Evolutionary conservation across 2,888 invertebrate genomes (phyloP).

Genomic region (Pristionchus mayeri): DNA sequence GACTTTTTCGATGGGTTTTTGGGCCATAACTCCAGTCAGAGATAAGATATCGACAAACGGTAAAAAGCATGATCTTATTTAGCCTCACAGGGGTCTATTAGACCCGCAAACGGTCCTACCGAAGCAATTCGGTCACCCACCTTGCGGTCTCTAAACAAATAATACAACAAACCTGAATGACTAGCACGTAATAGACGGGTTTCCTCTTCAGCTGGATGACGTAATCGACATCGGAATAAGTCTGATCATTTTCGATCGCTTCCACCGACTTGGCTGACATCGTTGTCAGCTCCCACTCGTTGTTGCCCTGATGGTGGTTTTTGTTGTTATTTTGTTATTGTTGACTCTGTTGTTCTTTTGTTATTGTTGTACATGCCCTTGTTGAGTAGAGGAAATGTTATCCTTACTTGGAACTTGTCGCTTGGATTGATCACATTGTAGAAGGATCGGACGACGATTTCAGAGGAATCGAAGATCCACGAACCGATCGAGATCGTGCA

Average conservation of each 20-base stretch:
- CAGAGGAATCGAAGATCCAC: conserved; percentile 58
- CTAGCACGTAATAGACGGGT: conserved; percentile 61
- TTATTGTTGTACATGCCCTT: not conserved
- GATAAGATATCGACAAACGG: too few relatives aligned
- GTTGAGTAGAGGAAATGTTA: too few relatives aligned
- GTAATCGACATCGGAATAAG: conserved; percentile 26
- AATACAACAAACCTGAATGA: conserved; percentile 53
- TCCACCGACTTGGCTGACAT: conserved; percentile 47
- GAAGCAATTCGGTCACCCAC: too few relatives aligned
- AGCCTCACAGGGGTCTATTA: too few relatives aligned
- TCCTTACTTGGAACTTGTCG: not conserved
- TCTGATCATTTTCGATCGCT: not conserved
- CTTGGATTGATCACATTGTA: conserved; percentile 42
- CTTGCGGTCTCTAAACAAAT: not conserved
- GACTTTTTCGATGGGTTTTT: too few relatives aligned
- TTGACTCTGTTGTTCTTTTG: not conserved
- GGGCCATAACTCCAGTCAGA: too few relatives aligned
- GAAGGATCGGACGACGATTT: conserved; percentile 53
- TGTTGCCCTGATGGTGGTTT: conserved; percentile 57
- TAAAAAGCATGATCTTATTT: too few relatives aligned
- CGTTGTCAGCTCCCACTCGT: conserved; percentile 61
- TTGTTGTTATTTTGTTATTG: not conserved
- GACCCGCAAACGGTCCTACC: too few relatives aligned
- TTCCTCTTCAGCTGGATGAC: conserved; percentile 55
- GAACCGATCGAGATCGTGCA: conserved; percentile 53